A percentile compares a stretch with the other conserved stretches of the same genome.
Conservation (phyloP, 2,888 invertebrate genomes). For the Yponomeuta sedellus region DNA sequence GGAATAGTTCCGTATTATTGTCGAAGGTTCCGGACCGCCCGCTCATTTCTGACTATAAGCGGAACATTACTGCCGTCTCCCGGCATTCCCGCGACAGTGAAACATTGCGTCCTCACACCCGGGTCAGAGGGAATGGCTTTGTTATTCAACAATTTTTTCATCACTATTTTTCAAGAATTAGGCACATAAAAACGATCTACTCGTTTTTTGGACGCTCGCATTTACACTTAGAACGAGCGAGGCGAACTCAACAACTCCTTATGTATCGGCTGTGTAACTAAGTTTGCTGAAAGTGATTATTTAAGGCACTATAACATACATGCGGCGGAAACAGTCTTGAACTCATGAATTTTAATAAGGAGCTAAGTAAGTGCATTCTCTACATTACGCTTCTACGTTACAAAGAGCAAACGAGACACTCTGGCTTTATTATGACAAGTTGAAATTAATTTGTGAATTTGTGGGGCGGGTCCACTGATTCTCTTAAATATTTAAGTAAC, state of each 20-base stretch:
- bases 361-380: slow-evolving; percentile 12
- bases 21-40: slow-evolving; percentile 5
- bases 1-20: slow-evolving; percentile 15
- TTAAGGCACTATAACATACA: slow-evolving; percentile 6
- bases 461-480: slow-evolving; percentile 50
- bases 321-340: background rate
- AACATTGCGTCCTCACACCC: slow-evolving; percentile 17
- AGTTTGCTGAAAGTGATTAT: slow-evolving; percentile 6
- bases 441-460: slow-evolving; percentile 13
- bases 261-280: background rate
- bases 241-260: background rate
- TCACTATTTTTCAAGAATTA: slow-evolving; percentile 1
- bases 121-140: slow-evolving; percentile 23
- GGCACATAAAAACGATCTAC: background rate
- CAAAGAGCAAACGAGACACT: slow-evolving; percentile 10
- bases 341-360: slow-evolving; percentile 15
- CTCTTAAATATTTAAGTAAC: slow-evolving; percentile 60
- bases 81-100: slow-evolving; percentile 13
- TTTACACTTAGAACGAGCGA: background rate
- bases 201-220: background rate
- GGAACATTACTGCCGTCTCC: slow-evolving; percentile 13
- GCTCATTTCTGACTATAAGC: slow-evolving; percentile 13
- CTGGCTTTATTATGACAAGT: slow-evolving; percentile 4
- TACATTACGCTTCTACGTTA: slow-evolving; percentile 2
- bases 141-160: slow-evolving; percentile 21